Percentiles rank a stretch among this genome's conserved stretches.
Evolutionary conservation across 1,140 invertebrate genomes (phyloP).

Genomic region (Ceratosolen fusciceps): DNA sequence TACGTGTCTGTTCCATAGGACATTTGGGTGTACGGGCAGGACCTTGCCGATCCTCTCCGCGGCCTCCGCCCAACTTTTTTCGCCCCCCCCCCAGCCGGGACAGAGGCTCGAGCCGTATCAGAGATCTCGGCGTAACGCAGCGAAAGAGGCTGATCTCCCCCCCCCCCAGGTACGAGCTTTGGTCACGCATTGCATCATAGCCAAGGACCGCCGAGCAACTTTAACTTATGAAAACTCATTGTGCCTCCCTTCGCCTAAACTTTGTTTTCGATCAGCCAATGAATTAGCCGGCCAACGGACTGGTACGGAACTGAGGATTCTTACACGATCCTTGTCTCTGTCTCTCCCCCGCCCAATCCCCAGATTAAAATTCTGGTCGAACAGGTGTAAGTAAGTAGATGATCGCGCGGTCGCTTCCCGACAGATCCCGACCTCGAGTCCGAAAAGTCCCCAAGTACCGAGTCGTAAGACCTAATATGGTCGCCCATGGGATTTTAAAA

Average conservation of each 20-base stretch:
- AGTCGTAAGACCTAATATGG: no score
- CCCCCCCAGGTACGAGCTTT: not conserved
- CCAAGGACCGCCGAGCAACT: not conserved
- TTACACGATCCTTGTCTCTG: not conserved
- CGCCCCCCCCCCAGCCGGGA: not conserved
- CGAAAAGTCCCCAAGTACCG: no score
- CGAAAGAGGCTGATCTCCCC: no score
- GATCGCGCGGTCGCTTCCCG: no score
- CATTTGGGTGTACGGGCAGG: not conserved
- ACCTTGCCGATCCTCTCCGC: not conserved
- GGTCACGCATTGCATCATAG: not conserved
- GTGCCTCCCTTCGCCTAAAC: not conserved
- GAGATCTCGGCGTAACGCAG: not conserved
- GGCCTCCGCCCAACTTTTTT: not conserved
- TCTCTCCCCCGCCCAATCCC: no score
- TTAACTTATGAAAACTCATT: conserved; percentile 23
- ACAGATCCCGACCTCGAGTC: no score
- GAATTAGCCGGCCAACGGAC: conserved; percentile 7
- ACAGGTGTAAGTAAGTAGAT: not conserved
- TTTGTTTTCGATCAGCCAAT: not conserved
- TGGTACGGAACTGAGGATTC: no score
- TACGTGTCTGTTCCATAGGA: not conserved
- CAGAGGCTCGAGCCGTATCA: not conserved
- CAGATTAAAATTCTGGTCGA: no score
- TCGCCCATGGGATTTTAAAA: no score